Evolutionary conservation across 2,888 invertebrate genomes (phyloP), one percentile per base, ranked within the genome.

Genomic region (Amorpha juglandis): DNA sequence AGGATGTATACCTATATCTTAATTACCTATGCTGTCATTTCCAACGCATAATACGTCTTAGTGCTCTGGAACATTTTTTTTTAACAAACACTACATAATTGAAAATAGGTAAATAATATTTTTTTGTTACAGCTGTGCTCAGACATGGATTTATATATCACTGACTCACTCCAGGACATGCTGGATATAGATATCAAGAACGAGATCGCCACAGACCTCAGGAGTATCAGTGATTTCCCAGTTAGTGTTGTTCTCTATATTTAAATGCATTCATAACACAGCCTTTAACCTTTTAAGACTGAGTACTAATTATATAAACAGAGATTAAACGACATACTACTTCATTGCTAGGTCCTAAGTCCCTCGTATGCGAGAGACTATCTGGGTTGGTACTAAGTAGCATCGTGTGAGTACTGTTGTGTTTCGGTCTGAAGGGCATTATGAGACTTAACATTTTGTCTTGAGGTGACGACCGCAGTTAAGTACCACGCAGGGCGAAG

Each of bases 141-240:
- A 74, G 94, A 94, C 78, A 95, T 95, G 87, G 95, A 95, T 84
- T 91, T 95, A 70, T 95, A 95, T 78, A 95, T 95, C 82, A 95
- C 95, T 45, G 95, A 95, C 83, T 97, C 97, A 63, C 95, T 98
- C 80, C 97, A 98, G 87, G 98, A 98, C 82, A 97, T 98, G 96
- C 94, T 98, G 72, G 98, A 98, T 82, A 96, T 97, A 87, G 98
- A 98, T 83, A 97, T 98, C 70, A 97, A 97, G 83, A 95, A 96
- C 73, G 97, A 97, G 89, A 97, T 97, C 76, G 97, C 97, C 70
- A 96, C 96, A 65, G 95, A 97, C 67, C 95, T 97, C 62, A 96
- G 96, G 69, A 96, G 96, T 69, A 95, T 95, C 71, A 95, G 95
- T 79, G 96, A 95, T 78, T 94, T 96, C 80, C 92, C 94, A 67